A percentile compares a stretch with the other conserved stretches of the same genome.
Evolutionary conservation across 2,797 vertebrate species (phyloP).

Genomic region (Salmo trutta): DNA sequence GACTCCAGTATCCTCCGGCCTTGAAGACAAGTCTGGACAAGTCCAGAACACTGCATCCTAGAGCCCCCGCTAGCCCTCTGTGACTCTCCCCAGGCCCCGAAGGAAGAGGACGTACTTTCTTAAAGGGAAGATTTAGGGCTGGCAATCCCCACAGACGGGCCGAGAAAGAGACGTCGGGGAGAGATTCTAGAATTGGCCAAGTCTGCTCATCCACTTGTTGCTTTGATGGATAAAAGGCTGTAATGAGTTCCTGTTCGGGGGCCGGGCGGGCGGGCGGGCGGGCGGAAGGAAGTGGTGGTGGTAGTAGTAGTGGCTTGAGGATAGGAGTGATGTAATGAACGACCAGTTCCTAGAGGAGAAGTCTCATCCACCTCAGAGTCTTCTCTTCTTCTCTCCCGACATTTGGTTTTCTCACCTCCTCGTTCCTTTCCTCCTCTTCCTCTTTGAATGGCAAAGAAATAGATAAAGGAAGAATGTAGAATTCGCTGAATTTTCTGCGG

Average conservation of each 20-base stretch:
- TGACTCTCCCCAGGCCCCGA: slow-evolving; percentile 67
- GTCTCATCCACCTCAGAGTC: slow-evolving; percentile 60
- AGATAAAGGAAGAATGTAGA: too few relatives aligned
- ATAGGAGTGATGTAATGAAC: too few relatives aligned
- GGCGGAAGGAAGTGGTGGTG: too few relatives aligned
- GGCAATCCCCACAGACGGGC: slow-evolving; percentile 68
- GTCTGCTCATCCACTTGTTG: slow-evolving; percentile 90
- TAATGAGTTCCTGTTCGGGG: slow-evolving; percentile 48
- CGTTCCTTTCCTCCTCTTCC: not conserved
- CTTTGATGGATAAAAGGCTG: slow-evolving; percentile 87
- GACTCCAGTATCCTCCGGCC: not conserved
- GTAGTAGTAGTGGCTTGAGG: too few relatives aligned
- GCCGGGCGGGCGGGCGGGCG: too few relatives aligned
- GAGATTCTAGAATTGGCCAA: slow-evolving; percentile 53
- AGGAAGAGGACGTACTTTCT: slow-evolving; percentile 81
- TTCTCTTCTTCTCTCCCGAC: slow-evolving; percentile 25
- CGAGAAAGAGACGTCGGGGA: slow-evolving; percentile 62
- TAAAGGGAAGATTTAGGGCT: slow-evolving; percentile 84
- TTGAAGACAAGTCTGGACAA: too few relatives aligned
- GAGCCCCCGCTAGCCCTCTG: slow-evolving; percentile 35
- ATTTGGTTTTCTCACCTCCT: not conserved
- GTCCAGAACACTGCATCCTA: not conserved
- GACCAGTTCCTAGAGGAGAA: slow-evolving; percentile 50
- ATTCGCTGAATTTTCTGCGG: too few relatives aligned
- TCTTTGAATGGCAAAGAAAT: not conserved